Base-by-base conservation (phyloP, 2,797 vertebrate genomes). In the Triplophysa yarkandensis region DNA sequence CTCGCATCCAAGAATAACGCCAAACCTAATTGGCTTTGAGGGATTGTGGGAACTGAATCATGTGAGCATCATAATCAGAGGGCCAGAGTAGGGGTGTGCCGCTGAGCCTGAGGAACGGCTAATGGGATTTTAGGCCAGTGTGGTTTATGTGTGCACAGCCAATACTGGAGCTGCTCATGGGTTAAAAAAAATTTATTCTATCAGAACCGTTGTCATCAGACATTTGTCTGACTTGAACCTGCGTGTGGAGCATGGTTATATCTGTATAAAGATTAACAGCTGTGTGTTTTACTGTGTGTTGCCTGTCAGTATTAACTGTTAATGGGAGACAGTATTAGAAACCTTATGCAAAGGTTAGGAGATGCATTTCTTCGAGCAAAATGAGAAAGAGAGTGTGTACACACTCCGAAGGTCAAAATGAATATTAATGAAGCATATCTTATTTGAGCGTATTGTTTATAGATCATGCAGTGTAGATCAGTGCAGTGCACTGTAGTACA, bases 221-320 rank as follows among this genome's bases (percentile, higher is more conserved):
- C 11, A 14, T 58, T 64, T 79, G 79, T 84, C 23, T 44, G 90
- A 89, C 85, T 91, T 88, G 89, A 89, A 88, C 70, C 78, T 85
- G 34, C 23, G 61, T 61, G 86, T 84, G 60, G 14, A n/a, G 76
- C 83, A 81, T 70, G 65, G 60, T 80, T 80, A 63, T 44, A 64
- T 70, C 75, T 57, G 28, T 62, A n/a, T 75, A 63, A 74, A 73
- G 34, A 74, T 46, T 68, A 41, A 48, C 66, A 68, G 77, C 43
- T 66, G 58, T 73, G 52, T 69, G 14, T 70, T 74, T 58, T 63
- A 66, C 54, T 41, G 68, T 75, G 69, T 78, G 76, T 63, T 71
- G 68, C 54, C 64, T 63, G 73, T 79, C 81, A 83, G 81, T 83
- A 83, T 83, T 83, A 78, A 62, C 64, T 77, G 61, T 58, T 39